Evolutionary conservation across 2,888 invertebrate genomes (phyloP), one percentile per base, ranked within the genome.

Genomic region (Sericinus montela): DNA sequence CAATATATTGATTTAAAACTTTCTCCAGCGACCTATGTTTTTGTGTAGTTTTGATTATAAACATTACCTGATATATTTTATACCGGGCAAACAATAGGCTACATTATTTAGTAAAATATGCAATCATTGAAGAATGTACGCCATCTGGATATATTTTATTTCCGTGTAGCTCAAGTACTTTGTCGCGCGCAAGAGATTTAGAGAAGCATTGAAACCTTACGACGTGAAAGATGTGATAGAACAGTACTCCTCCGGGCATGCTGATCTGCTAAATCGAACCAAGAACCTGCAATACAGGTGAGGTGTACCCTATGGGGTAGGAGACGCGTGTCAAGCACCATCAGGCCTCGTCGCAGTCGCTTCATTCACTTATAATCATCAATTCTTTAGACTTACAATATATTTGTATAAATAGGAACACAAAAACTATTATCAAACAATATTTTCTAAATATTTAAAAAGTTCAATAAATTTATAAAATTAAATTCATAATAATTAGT

Each of bases 161-260:
- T 83, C 75, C 82, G 86, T 90, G 81, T 90, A 92, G 93, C 92
- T 97, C 84, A 95, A 94, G 91, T 95, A 96, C 91, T 94, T 96
- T 91, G 94, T 96, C 81, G 95, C 96, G 77, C 92, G 96, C 85
- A 92, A 94, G 90, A 95, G 96, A 90, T 97, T 97, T 92, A 94
- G 95, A 89, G 96, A 96, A 90, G 96, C 96, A 71, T 91, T 96
- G 83, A 94, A 96, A 90, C 97, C 97, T 61, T 97, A 97, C 89
- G 97, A 97, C 90, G 96, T 97, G 75, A 97, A 96, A 91, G 97
- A 97, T 89, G 96, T 97, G 80, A 96, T 97, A 84, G 96, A 97
- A 86, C 96, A 97, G 88, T 96, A 96, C 90, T 95, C 95, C 55
- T 95, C 95, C 66, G 93, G 93, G 74, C 95, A 95, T 84, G 94